Evolutionary conservation across 2,113 vertebrate genomes (phyloP).

Genomic region (Nerophis lumbriciformis): DNA sequence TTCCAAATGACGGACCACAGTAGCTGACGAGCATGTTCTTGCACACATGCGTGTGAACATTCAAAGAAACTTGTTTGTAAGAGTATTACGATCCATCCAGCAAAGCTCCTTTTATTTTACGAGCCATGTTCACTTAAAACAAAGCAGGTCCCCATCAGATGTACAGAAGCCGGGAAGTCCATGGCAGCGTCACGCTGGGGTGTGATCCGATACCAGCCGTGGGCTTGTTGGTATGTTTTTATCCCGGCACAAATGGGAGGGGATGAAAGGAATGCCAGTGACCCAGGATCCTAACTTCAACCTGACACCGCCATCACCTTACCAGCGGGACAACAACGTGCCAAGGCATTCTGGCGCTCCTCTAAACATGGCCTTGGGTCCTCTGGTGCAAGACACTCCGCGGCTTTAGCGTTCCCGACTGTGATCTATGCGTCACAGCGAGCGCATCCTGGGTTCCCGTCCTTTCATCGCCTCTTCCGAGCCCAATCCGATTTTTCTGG

Average conservation of each 20-base stretch:
- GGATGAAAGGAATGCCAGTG: constrained; percentile 53
- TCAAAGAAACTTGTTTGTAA: constrained; percentile 27
- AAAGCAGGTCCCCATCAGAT: constrained; percentile 21
- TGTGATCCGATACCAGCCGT: constrained; percentile 21
- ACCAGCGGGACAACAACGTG: constrained; percentile 48
- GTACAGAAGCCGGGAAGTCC: constrained; percentile 22
- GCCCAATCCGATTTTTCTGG: constrained; percentile 17
- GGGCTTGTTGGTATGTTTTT: constrained; percentile 37
- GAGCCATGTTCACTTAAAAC: constrained; percentile 32
- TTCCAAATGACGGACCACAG: constrained; percentile 50
- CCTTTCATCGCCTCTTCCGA: background rate
- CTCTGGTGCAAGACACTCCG: constrained; percentile 24
- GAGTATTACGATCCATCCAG: constrained; percentile 11
- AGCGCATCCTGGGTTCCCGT: constrained; percentile 6
- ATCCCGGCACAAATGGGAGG: constrained; percentile 30
- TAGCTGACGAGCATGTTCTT: constrained; percentile 30
- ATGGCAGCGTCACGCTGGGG: constrained; percentile 10
- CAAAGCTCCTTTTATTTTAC: constrained; percentile 19
- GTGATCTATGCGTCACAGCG: constrained; percentile 30
- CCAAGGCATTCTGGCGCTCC: constrained; percentile 51
- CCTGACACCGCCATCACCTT: constrained; percentile 54
- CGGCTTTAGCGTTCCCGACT: constrained; percentile 39
- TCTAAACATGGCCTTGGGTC: constrained; percentile 54
- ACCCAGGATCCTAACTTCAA: constrained; percentile 47
- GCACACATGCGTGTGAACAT: constrained; percentile 15